Evolutionary conservation across 2,113 vertebrate genomes (phyloP).

Genomic region (Actinemys pallida): DNA sequence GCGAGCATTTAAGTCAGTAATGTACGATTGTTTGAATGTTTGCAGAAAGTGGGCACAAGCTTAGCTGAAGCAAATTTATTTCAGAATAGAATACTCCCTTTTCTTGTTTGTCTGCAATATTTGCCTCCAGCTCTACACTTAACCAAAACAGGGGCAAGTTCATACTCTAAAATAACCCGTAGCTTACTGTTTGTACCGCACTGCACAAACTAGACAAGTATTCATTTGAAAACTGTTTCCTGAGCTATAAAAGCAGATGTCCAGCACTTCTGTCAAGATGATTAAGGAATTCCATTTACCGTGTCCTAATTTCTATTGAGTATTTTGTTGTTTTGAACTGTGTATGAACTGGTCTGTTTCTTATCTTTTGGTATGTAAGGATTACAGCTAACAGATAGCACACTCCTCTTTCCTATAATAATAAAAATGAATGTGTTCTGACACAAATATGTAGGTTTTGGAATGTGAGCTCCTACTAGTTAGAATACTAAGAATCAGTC

Average conservation of each 20-base stretch:
- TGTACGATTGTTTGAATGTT: not conserved
- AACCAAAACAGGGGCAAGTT: not conserved
- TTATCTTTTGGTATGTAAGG: constrained; percentile 29
- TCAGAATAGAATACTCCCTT: constrained; percentile 13
- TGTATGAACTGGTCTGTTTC: constrained; percentile 16
- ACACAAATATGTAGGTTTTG: constrained; percentile 1
- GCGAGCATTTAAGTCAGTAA: not conserved
- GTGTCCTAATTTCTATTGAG: not conserved
- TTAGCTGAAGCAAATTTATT: not conserved
- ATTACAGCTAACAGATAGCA: constrained; percentile 5
- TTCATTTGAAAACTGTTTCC: constrained; percentile 50
- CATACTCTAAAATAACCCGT: not conserved
- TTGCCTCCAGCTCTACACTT: not conserved
- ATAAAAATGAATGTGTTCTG: not conserved
- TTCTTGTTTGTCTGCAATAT: not conserved
- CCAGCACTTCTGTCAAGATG: constrained; percentile 40
- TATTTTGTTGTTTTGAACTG: constrained; percentile 29
- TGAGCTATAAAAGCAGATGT: constrained; percentile 44
- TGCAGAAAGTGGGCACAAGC: not conserved
- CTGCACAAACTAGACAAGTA: not conserved
- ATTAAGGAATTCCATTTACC: constrained; percentile 30
- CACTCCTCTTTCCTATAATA: not conserved
- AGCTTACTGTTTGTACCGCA: constrained; percentile 1
- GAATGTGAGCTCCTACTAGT: not conserved
- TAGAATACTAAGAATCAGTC: not conserved